Percentiles rank a stretch among this genome's conserved stretches.
Evolutionary conservation across 2,797 vertebrate species (phyloP).

Genomic region (Melanotaenia nigrans): DNA sequence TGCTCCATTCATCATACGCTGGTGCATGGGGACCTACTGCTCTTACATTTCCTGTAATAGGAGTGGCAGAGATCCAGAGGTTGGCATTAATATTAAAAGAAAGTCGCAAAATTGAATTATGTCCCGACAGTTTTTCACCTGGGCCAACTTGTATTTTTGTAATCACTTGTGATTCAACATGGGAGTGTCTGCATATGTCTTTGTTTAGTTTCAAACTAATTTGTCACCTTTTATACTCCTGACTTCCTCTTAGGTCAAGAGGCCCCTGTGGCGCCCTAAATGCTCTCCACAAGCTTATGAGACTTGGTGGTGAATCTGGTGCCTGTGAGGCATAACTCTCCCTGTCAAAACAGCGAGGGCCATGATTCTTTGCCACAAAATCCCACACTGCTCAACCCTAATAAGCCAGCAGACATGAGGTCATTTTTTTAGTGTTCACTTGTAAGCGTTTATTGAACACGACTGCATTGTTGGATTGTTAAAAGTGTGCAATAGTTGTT

Average conservation of each 20-base stretch:
- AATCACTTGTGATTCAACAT: conserved; percentile 55
- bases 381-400: conserved; percentile 50
- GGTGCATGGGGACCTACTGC: conserved; percentile 86
- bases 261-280: conserved; percentile 75
- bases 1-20: conserved; percentile 93
- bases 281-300: conserved; percentile 70
- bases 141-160: conserved; percentile 53
- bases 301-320: conserved; percentile 74
- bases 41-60: conserved; percentile 89
- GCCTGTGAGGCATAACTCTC: conserved; percentile 75
- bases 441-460: conserved; percentile 42
- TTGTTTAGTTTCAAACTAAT: conserved; percentile 75
- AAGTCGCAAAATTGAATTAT: conserved; percentile 86
- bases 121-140: conserved; percentile 82
- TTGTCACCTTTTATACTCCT: conserved; percentile 74
- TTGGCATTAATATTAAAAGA: conserved; percentile 87
- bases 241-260: conserved; percentile 76
- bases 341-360: conserved; percentile 71
- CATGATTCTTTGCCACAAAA: conserved; percentile 56
- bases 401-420: conserved; percentile 54
- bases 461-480: conserved; percentile 38
- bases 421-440: conserved; percentile 40
- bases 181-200: conserved; percentile 59
- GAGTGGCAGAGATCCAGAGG: conserved; percentile 88
- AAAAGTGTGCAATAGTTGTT: conserved; percentile 25